A percentile compares a stretch with the other conserved stretches of the same genome.
phyloP scores from a whole-genome alignment of 37 sponge, comb jelly and placozoan species.

The Beroe ovata region DNA sequence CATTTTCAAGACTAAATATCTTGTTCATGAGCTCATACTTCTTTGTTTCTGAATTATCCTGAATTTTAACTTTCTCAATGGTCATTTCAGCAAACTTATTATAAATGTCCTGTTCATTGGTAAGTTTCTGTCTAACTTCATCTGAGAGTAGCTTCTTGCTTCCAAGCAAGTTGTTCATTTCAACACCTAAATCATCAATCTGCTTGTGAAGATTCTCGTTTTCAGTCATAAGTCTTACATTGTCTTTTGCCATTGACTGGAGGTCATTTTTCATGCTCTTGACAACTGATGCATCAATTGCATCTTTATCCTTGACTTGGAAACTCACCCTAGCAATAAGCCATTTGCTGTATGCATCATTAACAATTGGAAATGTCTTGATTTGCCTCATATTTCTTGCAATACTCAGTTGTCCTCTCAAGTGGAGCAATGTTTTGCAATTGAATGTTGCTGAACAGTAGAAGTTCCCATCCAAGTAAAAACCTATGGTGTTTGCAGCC shows the following conservation, averaged over 20 bases:
- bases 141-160: conserved; percentile 26
- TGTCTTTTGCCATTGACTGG: conserved; percentile 44
- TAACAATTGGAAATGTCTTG: conserved; percentile 29
- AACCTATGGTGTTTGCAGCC: neutral
- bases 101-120: conserved; percentile 58
- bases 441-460: conserved; percentile 65
- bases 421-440: neutral
- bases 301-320: neutral
- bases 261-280: conserved; percentile 36
- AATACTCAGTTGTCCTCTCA: neutral
- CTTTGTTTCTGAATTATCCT: conserved; percentile 12
- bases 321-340: neutral
- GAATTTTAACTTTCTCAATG: conserved; percentile 31
- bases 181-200: neutral
- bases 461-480: neutral
- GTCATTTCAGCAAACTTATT: conserved; percentile 55
- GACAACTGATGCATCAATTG: conserved; percentile 30
- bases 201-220: conserved; percentile 16
- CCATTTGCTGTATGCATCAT: conserved; percentile 46
- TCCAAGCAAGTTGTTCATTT: conserved; percentile 32
- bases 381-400: neutral
- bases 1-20: conserved; percentile 57
- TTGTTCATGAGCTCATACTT: conserved; percentile 57
- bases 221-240: conserved; percentile 26
- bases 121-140: conserved; percentile 21